phyloP scores from a whole-genome alignment of 1,140 invertebrate species.

The Archivesica marissinica region DNA sequence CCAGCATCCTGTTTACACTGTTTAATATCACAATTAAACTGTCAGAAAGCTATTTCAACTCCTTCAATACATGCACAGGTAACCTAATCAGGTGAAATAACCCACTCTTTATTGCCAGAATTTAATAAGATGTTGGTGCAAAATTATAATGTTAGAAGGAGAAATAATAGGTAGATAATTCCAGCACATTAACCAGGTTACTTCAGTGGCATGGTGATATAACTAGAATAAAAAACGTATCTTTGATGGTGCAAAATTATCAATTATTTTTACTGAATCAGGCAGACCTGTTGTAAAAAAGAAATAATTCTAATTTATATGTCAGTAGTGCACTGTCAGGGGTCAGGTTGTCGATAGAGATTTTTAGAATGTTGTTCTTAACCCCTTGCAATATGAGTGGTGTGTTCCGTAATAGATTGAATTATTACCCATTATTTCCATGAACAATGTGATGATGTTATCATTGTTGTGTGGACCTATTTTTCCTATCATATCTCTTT shows the following conservation, averaged over 20 bases:
- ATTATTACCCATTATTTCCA: constrained; percentile 41
- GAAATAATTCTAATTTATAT: too few relatives aligned
- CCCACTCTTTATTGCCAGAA: constrained; percentile 38
- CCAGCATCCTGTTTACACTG: constrained; percentile 25
- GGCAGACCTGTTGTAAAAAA: too few relatives aligned
- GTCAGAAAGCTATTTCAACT: constrained; percentile 53
- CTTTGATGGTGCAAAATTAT: too few relatives aligned
- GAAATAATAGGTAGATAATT: neutral
- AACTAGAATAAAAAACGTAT: too few relatives aligned
- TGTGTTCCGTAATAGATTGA: constrained; percentile 11
- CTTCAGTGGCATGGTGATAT: neutral
- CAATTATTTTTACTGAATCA: too few relatives aligned
- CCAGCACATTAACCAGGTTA: neutral
- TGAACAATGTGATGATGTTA: constrained; percentile 39
- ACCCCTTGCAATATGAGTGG: constrained; percentile 16
- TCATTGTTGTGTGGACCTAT: constrained; percentile 26
- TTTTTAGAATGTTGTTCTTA: too few relatives aligned
- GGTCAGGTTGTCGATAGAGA: too few relatives aligned
- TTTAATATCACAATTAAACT: constrained; percentile 60
- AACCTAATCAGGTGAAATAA: constrained; percentile 42
- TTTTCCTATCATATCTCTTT: constrained; percentile 31
- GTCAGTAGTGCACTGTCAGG: too few relatives aligned
- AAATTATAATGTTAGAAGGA: constrained; percentile 30
- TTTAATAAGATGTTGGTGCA: constrained; percentile 14
- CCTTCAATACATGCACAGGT: constrained; percentile 28